Conservation (phyloP, 2,113 vertebrate species). For the Pampusana beccarii region DNA sequence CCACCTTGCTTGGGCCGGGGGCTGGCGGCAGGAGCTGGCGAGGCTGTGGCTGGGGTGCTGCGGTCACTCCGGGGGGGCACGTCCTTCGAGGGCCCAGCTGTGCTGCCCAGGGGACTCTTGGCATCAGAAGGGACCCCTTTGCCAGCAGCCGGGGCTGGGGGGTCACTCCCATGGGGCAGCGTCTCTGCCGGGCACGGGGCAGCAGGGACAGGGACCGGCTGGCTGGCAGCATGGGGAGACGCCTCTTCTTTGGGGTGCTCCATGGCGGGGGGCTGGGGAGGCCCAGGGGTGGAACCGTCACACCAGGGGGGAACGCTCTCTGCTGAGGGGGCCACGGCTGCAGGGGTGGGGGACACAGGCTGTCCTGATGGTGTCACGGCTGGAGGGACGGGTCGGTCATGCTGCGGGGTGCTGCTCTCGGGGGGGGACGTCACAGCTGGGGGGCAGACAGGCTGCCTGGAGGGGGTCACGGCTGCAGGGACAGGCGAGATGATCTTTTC, state of each 20-base stretch:
- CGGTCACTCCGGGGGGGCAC: not conserved
- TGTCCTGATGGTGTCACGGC: not conserved
- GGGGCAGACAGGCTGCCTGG: not conserved
- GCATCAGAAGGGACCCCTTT: not conserved
- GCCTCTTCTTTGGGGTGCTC: slow-evolving; percentile 36
- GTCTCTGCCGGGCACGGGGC: not conserved
- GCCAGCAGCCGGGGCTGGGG: not conserved
- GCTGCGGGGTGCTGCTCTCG: not conserved
- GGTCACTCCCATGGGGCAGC: not conserved
- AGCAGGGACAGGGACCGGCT: not conserved
- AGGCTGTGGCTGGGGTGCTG: not conserved
- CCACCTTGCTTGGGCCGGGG: slow-evolving; percentile 74
- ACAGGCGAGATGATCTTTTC: rapidly evolving
- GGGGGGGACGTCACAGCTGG: rapidly evolving
- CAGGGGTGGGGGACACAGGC: not conserved
- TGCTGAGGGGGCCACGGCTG: not conserved
- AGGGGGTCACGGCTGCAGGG: not conserved
- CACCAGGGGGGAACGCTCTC: not conserved
- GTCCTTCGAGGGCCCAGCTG: not conserved
- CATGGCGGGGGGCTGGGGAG: not conserved
- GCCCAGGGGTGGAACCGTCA: rapidly evolving
- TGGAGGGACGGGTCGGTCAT: not conserved
- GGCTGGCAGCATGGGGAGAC: not conserved
- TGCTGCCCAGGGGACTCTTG: not conserved
- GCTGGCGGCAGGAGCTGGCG: not conserved